Evolutionary conservation across 2,113 vertebrate genomes (phyloP).

Genomic region (Phalacrocorax carbo): DNA sequence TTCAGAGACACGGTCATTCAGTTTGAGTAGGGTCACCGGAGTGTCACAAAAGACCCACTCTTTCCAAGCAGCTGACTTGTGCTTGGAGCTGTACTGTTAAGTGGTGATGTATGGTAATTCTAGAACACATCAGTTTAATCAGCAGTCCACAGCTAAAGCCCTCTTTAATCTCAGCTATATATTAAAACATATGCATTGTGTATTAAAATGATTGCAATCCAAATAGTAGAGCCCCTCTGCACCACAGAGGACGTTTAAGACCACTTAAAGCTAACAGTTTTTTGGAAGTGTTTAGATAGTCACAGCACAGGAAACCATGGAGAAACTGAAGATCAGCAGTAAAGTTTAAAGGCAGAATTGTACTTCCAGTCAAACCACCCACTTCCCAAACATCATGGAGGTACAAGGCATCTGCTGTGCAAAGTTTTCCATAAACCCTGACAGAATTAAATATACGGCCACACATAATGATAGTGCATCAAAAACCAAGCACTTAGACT

Average conservation of each 20-base stretch:
- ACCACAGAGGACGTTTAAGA: not conserved
- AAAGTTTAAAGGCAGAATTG: constrained; percentile 29
- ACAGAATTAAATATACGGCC: constrained; percentile 34
- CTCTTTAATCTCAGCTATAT: not conserved
- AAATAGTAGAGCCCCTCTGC: not conserved
- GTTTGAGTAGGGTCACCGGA: not conserved
- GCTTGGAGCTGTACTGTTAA: not conserved
- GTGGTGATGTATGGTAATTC: not conserved
- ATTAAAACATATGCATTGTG: not conserved
- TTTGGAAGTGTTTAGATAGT: constrained; percentile 25
- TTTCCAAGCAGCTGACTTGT: not conserved
- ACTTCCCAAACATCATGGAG: constrained; percentile 36
- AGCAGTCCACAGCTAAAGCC: not conserved
- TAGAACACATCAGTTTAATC: not conserved
- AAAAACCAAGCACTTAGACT: constrained; percentile 13
- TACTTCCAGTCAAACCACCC: constrained; percentile 42
- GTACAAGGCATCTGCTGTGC: constrained; percentile 38
- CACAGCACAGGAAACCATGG: not conserved
- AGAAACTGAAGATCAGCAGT: constrained; percentile 18
- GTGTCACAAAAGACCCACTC: not conserved
- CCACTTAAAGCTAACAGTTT: not conserved
- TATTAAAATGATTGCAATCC: not conserved
- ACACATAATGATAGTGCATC: constrained; percentile 6
- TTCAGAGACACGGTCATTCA: not conserved
- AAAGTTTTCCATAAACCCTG: constrained; percentile 34